Evolutionary conservation across 64 coral and sea anemone species (phyloP), one percentile per base, ranked within the genome.

Genomic region (Pocillopora verrucosa): DNA sequence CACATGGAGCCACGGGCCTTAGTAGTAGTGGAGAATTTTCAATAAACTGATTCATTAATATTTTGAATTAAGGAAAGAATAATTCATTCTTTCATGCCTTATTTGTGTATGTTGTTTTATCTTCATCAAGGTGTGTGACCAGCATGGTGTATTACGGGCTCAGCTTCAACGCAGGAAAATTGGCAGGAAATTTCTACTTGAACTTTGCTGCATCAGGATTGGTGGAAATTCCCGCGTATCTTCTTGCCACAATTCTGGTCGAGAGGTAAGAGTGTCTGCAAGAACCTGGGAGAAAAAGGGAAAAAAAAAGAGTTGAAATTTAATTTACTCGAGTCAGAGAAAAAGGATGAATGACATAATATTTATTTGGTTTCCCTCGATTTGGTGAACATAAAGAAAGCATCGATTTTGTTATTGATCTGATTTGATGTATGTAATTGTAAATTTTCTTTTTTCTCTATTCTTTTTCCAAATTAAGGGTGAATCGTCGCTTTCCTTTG

Each of bases 161-260:
- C 76, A 77, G 96, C 36, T 98, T 98, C 78, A 98, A 98, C 77
- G 92, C 93, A 16, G 96, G 93, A 17, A 92, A 92, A 60, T 79
- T 98, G 26, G 94, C 96, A 59, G 96, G 96, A 62, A 88, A 98
- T 76, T 92, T 92, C 69, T 98, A 95, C 36, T 63, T 98, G 45
- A 98, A 93, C 63, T 98, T 95, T 90, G 96, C 96, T 2, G 88
- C 90, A 17, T 94, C 93, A 14, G 96, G 96, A 83, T 60, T 98
- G 72, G 96, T 98, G 12, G 96, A 98, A 79, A 98, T 98, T 74
- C 96, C 96, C 1, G 96, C 96, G 41, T 98, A 98, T 65, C 74
- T 92, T 11, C 79, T 98, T 10, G 96, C 96, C 11, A 85, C 92
- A 34, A 61, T 83, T 34, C 90, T 98, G 58, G 93, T 98, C 6